These are phyloP conservation scores for Phortica magna DNA, from an alignment of 2,888 invertebrate species.

Conservation along the genomic window DNA sequence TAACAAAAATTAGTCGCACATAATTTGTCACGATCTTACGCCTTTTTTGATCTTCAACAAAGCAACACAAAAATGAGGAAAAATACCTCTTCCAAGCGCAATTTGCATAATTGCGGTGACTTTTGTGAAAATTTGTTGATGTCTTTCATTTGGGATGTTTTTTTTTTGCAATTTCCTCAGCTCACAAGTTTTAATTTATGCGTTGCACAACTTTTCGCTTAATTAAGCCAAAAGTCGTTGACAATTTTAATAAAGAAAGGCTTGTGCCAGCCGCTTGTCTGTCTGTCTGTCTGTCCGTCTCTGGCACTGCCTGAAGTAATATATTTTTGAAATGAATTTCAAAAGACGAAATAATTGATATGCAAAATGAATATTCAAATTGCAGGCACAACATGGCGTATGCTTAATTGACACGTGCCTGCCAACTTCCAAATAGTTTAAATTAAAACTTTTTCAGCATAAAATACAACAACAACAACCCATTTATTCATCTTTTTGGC, in stretches of 20 bases:
- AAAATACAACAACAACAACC: constrained; percentile 32
- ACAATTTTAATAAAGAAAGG: neutral
- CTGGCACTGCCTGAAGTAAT: too few species aligned
- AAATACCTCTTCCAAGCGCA: neutral
- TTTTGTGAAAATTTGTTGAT: neutral
- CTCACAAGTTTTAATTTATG: neutral
- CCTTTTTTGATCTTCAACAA: neutral
- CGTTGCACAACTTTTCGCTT: neutral
- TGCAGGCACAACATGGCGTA: constrained; percentile 38
- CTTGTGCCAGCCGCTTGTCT: neutral
- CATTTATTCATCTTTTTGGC: neutral
- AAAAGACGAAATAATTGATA: constrained; percentile 14
- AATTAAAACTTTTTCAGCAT: neutral
- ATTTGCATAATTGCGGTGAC: neutral
- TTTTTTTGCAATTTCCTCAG: too few species aligned
- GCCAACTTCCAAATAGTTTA: neutral
- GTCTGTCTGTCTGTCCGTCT: too few species aligned
- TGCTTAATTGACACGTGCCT: constrained; percentile 42
- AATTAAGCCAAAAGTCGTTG: neutral
- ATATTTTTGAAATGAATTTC: neutral
- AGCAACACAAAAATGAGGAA: too few species aligned
- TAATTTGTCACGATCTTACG: neutral
- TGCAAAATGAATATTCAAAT: constrained; percentile 43
- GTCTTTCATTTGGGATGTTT: neutral
- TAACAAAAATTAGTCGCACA: neutral